Conservation (phyloP, 35 echinoderm and acorn worm species). For the Ophiothrix spiculata region DNA sequence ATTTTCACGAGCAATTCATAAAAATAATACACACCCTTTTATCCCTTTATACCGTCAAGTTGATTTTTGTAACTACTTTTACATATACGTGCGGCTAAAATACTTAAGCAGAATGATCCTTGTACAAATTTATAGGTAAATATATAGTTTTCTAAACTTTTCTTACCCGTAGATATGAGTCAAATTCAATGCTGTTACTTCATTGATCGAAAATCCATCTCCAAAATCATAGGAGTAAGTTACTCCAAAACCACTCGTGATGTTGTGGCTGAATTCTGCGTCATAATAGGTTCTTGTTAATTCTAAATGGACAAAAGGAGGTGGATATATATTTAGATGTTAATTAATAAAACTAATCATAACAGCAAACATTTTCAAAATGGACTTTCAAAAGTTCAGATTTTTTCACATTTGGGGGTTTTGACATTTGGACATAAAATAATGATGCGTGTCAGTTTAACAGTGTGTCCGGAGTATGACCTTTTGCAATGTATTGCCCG, state of each 20-base stretch:
- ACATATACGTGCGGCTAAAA: too few species aligned
- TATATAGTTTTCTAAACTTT: not conserved
- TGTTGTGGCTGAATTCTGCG: slow-evolving; percentile 19
- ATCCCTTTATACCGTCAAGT: too few species aligned
- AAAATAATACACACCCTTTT: too few species aligned
- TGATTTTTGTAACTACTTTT: too few species aligned
- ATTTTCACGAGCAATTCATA: too few species aligned
- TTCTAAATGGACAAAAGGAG: not conserved
- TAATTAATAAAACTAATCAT: not conserved
- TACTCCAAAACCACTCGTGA: slow-evolving; percentile 53
- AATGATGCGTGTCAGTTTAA: not conserved
- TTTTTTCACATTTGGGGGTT: too few species aligned
- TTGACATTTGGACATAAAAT: too few species aligned
- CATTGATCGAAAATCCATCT: slow-evolving; percentile 51
- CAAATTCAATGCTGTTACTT: not conserved
- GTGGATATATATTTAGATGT: not conserved
- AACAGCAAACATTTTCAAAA: too few species aligned
- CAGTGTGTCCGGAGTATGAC: not conserved
- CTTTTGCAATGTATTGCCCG: too few species aligned
- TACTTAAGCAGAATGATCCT: too few species aligned
- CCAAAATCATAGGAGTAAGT: slow-evolving; percentile 71
- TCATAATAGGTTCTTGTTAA: not conserved
- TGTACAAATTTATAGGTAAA: too few species aligned
- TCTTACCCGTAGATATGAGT: slow-evolving; percentile 65
- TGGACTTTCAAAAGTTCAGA: too few species aligned